Base-by-base conservation (phyloP, 2,113 vertebrate species). In the Neoarius graeffei region DNA sequence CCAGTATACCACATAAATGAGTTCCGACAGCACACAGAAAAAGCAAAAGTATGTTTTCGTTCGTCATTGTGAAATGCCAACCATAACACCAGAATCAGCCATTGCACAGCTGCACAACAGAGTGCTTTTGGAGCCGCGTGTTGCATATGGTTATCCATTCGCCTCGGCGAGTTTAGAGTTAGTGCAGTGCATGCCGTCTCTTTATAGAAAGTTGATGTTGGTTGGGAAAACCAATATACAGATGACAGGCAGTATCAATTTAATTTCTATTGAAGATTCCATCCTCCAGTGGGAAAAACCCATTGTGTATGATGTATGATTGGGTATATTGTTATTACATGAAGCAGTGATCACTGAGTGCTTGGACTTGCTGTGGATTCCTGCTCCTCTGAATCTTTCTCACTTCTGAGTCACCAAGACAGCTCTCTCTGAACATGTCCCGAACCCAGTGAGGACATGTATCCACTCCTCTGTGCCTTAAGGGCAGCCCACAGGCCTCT, bases 401-500 rank as follows among this genome's bases (percentile, higher is more conserved):
- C 60, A 27, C 11, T 42, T 76, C 5, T 27, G 35, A 54, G 27
- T 87, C 79, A 50, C 35, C 52, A 42, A 15, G 14, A 57, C 66
- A 27, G 56, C 67, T 54, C 77, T 87, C 79, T 62, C 11, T 30
- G 86, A 73, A 81, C 86, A 74, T 30, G 67, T 83, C 27, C 66
- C 5, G 59, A 52, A 79, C 74, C 25, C 59, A 19, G 59, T 42
- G n/a, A 81, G 79, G 77, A 86, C 67, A 35, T 85, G 71, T 52
- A 73, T 76, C 14, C 69, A 81, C 54, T 71, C 83, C 69, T 79
- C 71, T 30, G 50, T 83, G 30, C 84, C 89, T 84, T 35, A 69
- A 79, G 52, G 83, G 73, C 73, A 54, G 56, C 85, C 81, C 52
- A 73, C 81, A 35, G 64, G 76, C 50, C 84, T 84, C 81, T 42